Evolutionary conservation across 2,797 vertebrate genomes (phyloP).

Genomic region (Carcharodon carcharias): DNA sequence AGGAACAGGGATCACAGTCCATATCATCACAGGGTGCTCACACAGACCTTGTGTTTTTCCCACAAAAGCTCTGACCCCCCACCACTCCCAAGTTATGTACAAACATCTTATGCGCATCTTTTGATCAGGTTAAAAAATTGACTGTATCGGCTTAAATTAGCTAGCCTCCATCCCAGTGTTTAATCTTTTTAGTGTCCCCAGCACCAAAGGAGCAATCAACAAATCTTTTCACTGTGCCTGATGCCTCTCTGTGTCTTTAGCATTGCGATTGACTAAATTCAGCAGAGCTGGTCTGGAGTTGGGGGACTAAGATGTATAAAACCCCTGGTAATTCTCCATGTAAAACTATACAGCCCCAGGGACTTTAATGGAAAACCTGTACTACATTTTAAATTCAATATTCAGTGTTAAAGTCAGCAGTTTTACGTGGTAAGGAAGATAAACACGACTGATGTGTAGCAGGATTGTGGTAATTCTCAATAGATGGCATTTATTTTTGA

Average conservation of each 20-base stretch:
- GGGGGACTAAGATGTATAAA: neutral
- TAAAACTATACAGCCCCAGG: neutral
- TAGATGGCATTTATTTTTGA: neutral
- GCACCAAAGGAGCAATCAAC: neutral
- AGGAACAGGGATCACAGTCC: neutral
- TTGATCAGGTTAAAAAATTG: neutral
- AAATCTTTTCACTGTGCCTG: neutral
- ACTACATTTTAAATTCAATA: neutral
- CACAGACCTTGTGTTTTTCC: neutral
- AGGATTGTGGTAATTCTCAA: neutral
- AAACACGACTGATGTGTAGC: neutral
- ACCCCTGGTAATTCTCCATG: neutral
- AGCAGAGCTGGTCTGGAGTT: neutral
- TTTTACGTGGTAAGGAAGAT: neutral
- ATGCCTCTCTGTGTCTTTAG: neutral
- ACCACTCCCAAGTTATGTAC: neutral
- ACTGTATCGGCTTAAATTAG: neutral
- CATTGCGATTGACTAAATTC: neutral
- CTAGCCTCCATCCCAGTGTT: neutral
- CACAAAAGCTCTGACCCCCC: neutral
- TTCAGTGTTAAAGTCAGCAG: neutral
- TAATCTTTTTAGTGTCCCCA: neutral
- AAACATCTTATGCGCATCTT: neutral
- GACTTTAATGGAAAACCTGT: neutral
- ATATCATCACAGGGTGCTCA: neutral